Evolutionary conservation across 1,140 invertebrate genomes (phyloP).

Genomic region (Hyposmocoma kahamanoa): DNA sequence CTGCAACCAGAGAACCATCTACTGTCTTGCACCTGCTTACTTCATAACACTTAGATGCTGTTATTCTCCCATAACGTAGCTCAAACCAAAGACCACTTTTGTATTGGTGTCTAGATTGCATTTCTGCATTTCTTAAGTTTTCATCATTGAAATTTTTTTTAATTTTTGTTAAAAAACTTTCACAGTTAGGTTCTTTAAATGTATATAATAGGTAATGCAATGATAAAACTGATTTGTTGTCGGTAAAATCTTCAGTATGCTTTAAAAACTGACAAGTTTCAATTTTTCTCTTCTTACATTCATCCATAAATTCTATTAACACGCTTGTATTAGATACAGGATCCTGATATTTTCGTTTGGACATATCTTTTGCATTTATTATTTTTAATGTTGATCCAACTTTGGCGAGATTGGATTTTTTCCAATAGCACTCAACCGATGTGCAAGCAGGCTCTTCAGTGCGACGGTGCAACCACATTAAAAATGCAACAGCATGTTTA

Average conservation of each 20-base stretch:
- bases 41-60: conserved; percentile 25
- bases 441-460: conserved; percentile 43
- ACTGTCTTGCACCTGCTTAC: conserved; percentile 28
- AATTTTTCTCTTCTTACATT: conserved; percentile 16
- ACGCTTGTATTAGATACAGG: not conserved
- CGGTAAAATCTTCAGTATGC: not conserved
- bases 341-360: not conserved
- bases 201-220: conserved; percentile 8
- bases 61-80: conserved; percentile 28
- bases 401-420: conserved; percentile 12
- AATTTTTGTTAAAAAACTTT: conserved; percentile 9
- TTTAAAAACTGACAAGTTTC: conserved; percentile 11
- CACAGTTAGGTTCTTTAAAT: not conserved
- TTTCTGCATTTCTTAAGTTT: conserved; percentile 6
- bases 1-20: conserved; percentile 30
- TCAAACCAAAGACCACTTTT: conserved; percentile 16
- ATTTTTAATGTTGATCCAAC: conserved; percentile 15
- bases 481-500: conserved; percentile 46
- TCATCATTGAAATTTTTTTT: not conserved
- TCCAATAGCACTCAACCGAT: conserved; percentile 36
- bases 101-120: conserved; percentile 10
- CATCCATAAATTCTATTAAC: conserved; percentile 10
- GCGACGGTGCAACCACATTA: conserved; percentile 46
- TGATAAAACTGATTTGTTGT: not conserved
- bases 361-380: conserved; percentile 11